Conservation (phyloP, 2,113 vertebrate genomes). For the Xyliphius kryptos region DNA sequence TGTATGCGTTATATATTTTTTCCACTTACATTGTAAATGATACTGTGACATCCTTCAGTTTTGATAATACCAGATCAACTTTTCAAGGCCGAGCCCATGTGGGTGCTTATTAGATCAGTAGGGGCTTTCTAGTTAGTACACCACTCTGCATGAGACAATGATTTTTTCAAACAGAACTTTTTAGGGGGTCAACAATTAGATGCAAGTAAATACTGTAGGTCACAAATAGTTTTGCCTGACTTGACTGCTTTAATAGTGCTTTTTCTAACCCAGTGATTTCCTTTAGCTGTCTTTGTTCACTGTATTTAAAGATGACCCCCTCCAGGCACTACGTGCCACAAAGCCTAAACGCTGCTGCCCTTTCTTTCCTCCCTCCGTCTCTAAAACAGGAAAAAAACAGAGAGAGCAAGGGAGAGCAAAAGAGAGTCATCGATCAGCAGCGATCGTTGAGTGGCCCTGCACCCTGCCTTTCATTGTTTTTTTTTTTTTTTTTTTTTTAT, state of each 20-base stretch:
- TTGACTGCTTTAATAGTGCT: slow-evolving; percentile 29
- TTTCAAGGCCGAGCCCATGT: too few species aligned
- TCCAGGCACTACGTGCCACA: slow-evolving; percentile 34
- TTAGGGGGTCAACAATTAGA: slow-evolving; percentile 30
- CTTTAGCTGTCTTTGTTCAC: slow-evolving; percentile 20
- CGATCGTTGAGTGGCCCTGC: slow-evolving; percentile 59
- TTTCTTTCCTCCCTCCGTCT: slow-evolving; percentile 31
- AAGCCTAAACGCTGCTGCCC: slow-evolving; percentile 40
- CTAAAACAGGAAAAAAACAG: slow-evolving; percentile 32
- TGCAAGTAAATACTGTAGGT: slow-evolving; percentile 16
- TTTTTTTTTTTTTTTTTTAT: slow-evolving; percentile 60
- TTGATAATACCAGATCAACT: too few species aligned
- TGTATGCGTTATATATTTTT: too few species aligned
- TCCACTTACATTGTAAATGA: too few species aligned
- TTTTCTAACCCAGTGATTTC: slow-evolving; percentile 24
- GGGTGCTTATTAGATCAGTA: slow-evolving; percentile 11
- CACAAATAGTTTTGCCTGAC: too few species aligned
- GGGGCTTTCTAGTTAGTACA: slow-evolving; percentile 14
- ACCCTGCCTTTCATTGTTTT: slow-evolving; percentile 66
- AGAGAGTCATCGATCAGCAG: slow-evolving; percentile 62
- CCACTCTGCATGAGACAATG: slow-evolving; percentile 6
- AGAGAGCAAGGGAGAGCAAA: slow-evolving; percentile 37
- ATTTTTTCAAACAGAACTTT: slow-evolving; percentile 27
- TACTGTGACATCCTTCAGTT: too few species aligned
- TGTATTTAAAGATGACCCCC: slow-evolving; percentile 38